Base-by-base conservation (phyloP, 2,113 vertebrate genomes). In the Chaetops frenatus region DNA sequence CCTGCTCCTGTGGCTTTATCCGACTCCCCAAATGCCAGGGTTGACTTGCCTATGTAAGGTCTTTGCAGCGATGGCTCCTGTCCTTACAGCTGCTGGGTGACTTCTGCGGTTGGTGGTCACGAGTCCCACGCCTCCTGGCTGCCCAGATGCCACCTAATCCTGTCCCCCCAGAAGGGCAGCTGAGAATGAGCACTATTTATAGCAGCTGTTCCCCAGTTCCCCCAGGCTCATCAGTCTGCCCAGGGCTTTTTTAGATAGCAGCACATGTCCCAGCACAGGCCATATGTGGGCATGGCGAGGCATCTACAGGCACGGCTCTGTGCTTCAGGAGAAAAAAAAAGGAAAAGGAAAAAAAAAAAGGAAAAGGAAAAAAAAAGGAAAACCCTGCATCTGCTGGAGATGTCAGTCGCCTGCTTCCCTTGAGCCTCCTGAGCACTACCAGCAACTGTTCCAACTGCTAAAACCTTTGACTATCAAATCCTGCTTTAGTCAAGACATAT, bases 171-270 rank as follows among this genome's bases (percentile, higher is more conserved):
- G 74, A 69, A 86, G 94, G 96, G 97, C 98, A 98, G 98, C 98
- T 98, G 98, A 96, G 98, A 97, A 97, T 95, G 89, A 61, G 47
- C 88, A 56, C 97, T 98, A 98, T 98, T 98, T 97, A 97, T 98
- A 98, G 96, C 94, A 71, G 88, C 83, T 84, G 81, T 81, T 96
- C 88, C 94, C 47, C 11, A 3, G 85, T 81, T 47, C 61, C 86
- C 35, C 65, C 11, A 3, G 87, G 89, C 90, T 95, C 94, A 74
- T 87, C 54, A n/a, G 54, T 24, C 83, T 90, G 81, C 76, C 65
- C 62, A 64, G n/a, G 80, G 96, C 94, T 92, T 97, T 95, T 98
- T 95, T 97, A 97, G 97, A 91, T 76, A 95, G 90, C 33, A 22
- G 94, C 61, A 60, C 76, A 80, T 92, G 92, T 92, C 87, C 92